Base-by-base conservation (phyloP, 2,888 invertebrate genomes). In the Acrocyrtus sp. region DNA sequence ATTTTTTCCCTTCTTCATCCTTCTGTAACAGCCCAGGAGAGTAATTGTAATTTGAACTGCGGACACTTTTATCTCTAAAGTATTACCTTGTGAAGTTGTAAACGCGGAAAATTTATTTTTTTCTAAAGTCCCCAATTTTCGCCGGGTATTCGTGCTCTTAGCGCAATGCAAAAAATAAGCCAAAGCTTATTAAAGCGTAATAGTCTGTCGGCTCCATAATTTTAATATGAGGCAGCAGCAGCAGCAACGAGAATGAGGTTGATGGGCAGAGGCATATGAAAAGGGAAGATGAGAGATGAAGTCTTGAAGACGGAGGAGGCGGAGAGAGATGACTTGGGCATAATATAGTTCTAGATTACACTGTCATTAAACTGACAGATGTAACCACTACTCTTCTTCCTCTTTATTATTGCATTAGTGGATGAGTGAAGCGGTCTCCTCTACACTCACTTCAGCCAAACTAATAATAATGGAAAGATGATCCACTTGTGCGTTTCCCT, bases 351-450 rank as follows among this genome's bases (percentile, higher is more conserved):
- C 61, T 70, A 70, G 69, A 70, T 70, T 70, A 57, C 69, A 70
- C 69, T 70, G 69, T 70, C 69, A 70, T 70, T 70, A 70, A 66
- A 70, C 69, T 70, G 69, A 70, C 69, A 70, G 69, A 70, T 70
- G 69, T 70, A 70, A 70, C 69, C 69, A 70, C 69, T 45, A 62
- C 53, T 47, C 62, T 62, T n/a, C 45, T 47, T 53, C 45, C 8
- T 22, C 15, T 10, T 27, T 43, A 43, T 57, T 57, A 57, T 57
- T 57, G 57, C 57, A 43, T 57, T 57, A 57, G 34, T 34, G 34
- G 34, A 12, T 5, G 34, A 34, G 34, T 8, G 34, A 12, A 34
- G 34, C 6, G 45, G 19, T 34, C 34, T 34, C 12, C 6, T 34
- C 12, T 34, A 34, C 12, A 8, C 34, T 34, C 12, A n/a, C 45